Evolutionary conservation across 2,888 invertebrate species (phyloP).

Genomic region (Scaptomyza caliginosa): DNA sequence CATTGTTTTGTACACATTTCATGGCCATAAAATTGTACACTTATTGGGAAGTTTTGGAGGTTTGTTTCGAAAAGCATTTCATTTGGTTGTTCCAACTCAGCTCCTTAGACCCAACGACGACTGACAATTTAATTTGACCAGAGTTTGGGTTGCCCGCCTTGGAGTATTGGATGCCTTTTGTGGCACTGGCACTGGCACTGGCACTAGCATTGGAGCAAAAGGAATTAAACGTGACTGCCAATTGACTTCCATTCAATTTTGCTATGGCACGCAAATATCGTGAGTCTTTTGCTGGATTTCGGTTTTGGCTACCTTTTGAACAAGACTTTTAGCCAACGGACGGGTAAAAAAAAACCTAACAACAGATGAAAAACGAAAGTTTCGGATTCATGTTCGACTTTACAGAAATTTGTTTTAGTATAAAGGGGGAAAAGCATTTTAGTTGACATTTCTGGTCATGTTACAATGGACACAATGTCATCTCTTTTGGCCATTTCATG

Average conservation of each 20-base stretch:
- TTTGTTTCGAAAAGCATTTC: conserved; percentile 56
- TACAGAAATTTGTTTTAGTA: conserved; percentile 38
- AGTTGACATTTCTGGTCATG: conserved; percentile 49
- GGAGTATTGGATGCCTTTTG: conserved; percentile 16
- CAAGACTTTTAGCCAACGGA: conserved; percentile 8
- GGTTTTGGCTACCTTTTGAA: conserved; percentile 47
- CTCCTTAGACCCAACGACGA: conserved; percentile 20
- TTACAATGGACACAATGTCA: conserved; percentile 23
- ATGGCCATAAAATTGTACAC: conserved; percentile 66
- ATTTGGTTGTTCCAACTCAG: conserved; percentile 45
- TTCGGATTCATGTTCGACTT: conserved; percentile 52
- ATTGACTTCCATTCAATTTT: conserved; percentile 77
- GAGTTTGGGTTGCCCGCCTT: conserved; percentile 2
- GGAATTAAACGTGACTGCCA: conserved; percentile 69
- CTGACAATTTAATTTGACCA: conserved; percentile 74
- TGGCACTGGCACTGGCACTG: conserved; percentile 19
- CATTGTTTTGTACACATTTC: conserved; percentile 72
- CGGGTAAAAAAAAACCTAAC: neutral
- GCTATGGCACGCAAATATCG: conserved; percentile 72
- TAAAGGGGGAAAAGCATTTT: conserved; percentile 7
- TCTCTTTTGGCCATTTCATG: conserved; percentile 7
- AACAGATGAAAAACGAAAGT: conserved; percentile 59
- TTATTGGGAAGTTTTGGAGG: conserved; percentile 7
- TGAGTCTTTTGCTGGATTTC: conserved; percentile 52
- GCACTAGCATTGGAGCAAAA: conserved; percentile 17